phyloP scores from a whole-genome alignment of 2,113 vertebrate genomes.

The Dolichotis patagonum region DNA sequence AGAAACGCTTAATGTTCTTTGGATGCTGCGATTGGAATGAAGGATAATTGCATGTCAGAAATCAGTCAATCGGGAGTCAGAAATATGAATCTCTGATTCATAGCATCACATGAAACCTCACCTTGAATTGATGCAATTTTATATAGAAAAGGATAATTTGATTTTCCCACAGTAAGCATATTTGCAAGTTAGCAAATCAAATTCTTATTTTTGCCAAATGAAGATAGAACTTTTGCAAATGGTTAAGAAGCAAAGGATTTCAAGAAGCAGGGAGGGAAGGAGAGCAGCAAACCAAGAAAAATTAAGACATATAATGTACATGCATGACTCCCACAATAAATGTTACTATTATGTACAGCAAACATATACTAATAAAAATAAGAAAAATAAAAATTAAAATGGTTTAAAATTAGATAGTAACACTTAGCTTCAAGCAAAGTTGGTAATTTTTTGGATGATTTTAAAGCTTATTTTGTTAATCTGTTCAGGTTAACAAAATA shows the following conservation, averaged over 20 bases:
- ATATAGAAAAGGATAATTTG: neutral
- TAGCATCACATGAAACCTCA: neutral
- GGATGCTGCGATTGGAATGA: neutral
- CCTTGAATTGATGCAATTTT: neutral
- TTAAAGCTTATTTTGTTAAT: neutral
- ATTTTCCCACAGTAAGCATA: neutral
- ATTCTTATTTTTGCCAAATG: conserved; percentile 24
- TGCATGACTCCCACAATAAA: neutral
- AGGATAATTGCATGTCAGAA: neutral
- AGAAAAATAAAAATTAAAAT: neutral
- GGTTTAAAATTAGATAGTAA: neutral
- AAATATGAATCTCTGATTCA: neutral
- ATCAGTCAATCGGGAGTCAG: neutral
- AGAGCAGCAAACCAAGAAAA: neutral
- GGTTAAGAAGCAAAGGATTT: neutral
- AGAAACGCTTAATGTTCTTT: neutral
- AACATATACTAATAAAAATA: neutral
- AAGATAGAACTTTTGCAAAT: neutral
- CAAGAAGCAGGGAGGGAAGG: neutral
- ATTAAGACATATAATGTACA: neutral
- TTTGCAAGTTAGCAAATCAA: conserved; percentile 22
- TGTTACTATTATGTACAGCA: neutral
- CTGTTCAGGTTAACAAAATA: neutral
- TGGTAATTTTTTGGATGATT: neutral
- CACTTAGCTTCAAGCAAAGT: neutral